These are phyloP conservation scores for Heterodera filipjevi DNA, from an alignment of 2,888 invertebrate genomes.

Conservation along the genomic window DNA sequence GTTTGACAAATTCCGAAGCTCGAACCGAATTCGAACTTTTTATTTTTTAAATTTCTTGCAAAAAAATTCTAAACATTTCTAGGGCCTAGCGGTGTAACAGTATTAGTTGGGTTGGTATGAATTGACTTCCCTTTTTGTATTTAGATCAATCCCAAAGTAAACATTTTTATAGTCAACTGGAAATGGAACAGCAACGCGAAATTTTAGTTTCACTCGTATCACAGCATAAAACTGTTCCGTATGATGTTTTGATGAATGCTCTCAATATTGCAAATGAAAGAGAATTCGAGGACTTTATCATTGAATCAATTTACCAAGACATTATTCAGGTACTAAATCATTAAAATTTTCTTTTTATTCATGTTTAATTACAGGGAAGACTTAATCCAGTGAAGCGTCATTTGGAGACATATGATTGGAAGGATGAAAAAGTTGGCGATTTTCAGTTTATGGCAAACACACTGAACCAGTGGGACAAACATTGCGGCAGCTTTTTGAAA, in stretches of 20 bases:
- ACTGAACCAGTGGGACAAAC: conserved; percentile 29
- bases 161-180: too few relatives aligned
- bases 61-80: too few relatives aligned
- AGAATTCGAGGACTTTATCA: conserved; percentile 34
- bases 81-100: too few relatives aligned
- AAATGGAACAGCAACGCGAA: neutral
- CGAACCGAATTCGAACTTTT: too few relatives aligned
- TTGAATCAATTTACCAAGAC: conserved; percentile 33
- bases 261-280: conserved; percentile 32
- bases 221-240: conserved; percentile 26
- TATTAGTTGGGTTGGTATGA: too few relatives aligned
- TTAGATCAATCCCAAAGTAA: too few relatives aligned
- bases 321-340: conserved; percentile 32
- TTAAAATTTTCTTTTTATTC: neutral
- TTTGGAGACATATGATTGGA: conserved; percentile 32
- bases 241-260: conserved; percentile 31
- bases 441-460: conserved; percentile 32
- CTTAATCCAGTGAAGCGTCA: conserved; percentile 30
- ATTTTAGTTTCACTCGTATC: conserved; percentile 36
- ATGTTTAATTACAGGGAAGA: conserved; percentile 25
- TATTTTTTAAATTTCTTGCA: too few relatives aligned
- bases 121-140: too few relatives aligned
- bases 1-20: too few relatives aligned
- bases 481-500: conserved; percentile 25
- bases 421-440: conserved; percentile 12